Base-by-base conservation (phyloP, 2,113 vertebrate species). In the Stictonetta naevosa region DNA sequence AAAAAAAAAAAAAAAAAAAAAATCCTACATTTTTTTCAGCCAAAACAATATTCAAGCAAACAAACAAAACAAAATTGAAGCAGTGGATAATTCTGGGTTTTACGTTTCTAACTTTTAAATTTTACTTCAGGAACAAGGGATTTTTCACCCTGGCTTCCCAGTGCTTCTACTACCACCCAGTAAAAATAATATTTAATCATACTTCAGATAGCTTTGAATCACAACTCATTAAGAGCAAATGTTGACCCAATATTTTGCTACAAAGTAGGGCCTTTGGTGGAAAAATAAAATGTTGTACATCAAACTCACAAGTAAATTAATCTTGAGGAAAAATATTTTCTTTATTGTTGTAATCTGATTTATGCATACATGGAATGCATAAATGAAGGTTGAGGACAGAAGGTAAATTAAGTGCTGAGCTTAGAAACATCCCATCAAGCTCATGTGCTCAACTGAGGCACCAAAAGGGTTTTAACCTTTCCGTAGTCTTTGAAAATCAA, bases 81-180 rank as follows among this genome's bases (percentile, higher is more conserved):
- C 38, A 3, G 23, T 4, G 40, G 50, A 14, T 13, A 59, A 34
- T 4, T 44, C 67, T 29, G 19, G 29, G 56, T 80, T 10, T 38
- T 16, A 60, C 21, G 46, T 48, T 6, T 3, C 3, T 2, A 21
- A 13, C 10, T 16, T 5, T 50, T 1, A 0, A 9, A 13, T 0
- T 16, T 18, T 33, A 1, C 3, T 69, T 22, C 34, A 3, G 22
- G 34, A 42, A 10, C 13, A 4, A 16, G 26, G 36, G 8, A 2
- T 42, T 12, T 40, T 40, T 66, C 36, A n/a, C 13, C 26, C 12
- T 25, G 29, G 40, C 58, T 64, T 28, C 7, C 31, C 16, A 5
- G 18, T 2, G 44, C 10, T 66, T 8, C 11, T 46, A 1, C 29
- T 16, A 42, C 66, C 48, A 0, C 4, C 15, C 5, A 4, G 18